phyloP scores from a whole-genome alignment of 2,797 vertebrate genomes.

The Diceros bicornis region DNA sequence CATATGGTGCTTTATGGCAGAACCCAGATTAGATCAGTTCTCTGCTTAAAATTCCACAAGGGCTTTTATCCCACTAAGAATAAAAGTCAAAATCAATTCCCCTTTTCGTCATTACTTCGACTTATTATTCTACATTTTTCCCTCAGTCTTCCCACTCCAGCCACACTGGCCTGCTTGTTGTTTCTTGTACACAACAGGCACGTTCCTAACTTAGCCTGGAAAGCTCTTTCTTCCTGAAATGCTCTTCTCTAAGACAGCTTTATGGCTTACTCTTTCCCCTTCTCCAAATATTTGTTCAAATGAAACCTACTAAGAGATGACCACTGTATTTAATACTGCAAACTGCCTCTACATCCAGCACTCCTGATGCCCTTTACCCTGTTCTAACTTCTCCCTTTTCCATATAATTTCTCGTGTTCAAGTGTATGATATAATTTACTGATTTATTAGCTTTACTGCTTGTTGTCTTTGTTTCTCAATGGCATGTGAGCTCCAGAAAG shows the following conservation, averaged over 20 bases:
- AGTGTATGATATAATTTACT: neutral
- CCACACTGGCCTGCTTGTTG: neutral
- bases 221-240: neutral
- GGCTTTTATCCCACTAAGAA: neutral
- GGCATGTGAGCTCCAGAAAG: neutral
- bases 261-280: neutral
- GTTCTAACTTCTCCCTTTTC: neutral
- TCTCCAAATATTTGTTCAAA: conserved; percentile 20
- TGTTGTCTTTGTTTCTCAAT: neutral
- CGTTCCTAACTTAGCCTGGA: neutral
- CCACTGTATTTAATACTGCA: neutral
- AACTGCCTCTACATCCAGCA: neutral
- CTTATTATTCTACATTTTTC: neutral
- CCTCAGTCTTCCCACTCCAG: neutral
- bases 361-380: neutral
- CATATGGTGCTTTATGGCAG: neutral
- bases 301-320: neutral
- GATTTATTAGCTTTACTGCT: neutral
- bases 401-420: conserved; percentile 6
- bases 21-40: neutral
- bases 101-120: neutral
- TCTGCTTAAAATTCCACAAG: neutral
- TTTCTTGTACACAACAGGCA: neutral
- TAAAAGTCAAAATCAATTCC: neutral
- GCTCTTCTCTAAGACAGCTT: neutral